Conservation (phyloP, 2,888 invertebrate species). For the Athalia rosae region DNA sequence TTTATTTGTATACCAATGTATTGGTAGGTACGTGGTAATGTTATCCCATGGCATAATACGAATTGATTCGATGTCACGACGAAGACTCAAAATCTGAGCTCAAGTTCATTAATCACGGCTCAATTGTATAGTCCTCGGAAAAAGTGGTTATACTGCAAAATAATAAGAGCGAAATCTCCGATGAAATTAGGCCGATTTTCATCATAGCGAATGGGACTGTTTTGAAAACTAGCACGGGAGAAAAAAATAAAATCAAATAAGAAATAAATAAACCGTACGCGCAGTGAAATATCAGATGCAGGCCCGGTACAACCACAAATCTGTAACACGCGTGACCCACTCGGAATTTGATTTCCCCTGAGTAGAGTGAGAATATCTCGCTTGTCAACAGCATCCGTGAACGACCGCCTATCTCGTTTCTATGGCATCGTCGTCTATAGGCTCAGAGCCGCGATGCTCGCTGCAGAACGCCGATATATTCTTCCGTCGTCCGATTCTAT, state of each 20-base stretch:
- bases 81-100: too few species aligned
- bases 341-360: conserved; percentile 25
- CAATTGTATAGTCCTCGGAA: too few species aligned
- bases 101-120: too few species aligned
- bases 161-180: background rate
- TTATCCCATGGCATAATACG: too few species aligned
- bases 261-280: background rate
- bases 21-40: too few species aligned
- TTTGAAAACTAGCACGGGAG: too few species aligned
- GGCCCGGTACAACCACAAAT: background rate
- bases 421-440: background rate
- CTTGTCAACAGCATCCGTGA: conserved; percentile 9
- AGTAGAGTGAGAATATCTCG: conserved; percentile 24
- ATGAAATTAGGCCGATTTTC: too few species aligned
- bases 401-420: background rate
- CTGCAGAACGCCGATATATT: background rate
- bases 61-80: too few species aligned
- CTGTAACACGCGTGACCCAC: conserved; percentile 24
- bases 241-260: background rate
- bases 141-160: too few species aligned
- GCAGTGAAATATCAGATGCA: conserved; percentile 22
- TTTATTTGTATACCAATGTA: too few species aligned
- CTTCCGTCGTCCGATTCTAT: background rate
- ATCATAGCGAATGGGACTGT: too few species aligned
- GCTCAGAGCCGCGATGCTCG: background rate